Percentiles rank a stretch among this genome's conserved stretches.
Evolutionary conservation across 2,888 invertebrate species (phyloP).

Genomic region (Noctua janthe): DNA sequence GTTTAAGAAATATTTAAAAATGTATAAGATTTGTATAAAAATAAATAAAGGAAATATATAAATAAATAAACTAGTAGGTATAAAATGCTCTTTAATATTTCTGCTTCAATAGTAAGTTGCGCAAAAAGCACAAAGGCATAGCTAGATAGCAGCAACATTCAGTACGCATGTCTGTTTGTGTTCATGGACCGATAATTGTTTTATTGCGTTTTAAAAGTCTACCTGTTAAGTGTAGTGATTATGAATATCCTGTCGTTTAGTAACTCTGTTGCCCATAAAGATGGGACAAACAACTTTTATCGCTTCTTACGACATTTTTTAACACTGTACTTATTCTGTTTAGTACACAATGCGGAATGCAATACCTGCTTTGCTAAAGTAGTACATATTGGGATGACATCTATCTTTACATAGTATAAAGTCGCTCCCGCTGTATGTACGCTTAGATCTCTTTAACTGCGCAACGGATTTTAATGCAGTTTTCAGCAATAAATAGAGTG

Average conservation of each 20-base stretch:
- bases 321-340: not conserved
- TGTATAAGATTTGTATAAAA: too few species aligned
- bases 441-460: too few species aligned
- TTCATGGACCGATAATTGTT: slow-evolving; percentile 36
- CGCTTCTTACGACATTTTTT: slow-evolving; percentile 12
- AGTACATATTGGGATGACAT: not conserved
- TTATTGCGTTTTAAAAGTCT: slow-evolving; percentile 35
- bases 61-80: too few species aligned
- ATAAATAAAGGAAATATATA: too few species aligned
- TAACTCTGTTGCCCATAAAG: slow-evolving; percentile 26
- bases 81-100: too few species aligned
- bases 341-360: not conserved
- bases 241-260: slow-evolving; percentile 41
- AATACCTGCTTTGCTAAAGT: not conserved
- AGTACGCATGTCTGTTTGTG: not conserved
- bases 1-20: too few species aligned
- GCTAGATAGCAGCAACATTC: not conserved
- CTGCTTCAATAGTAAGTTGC: not conserved
- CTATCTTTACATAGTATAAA: not conserved
- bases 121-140: slow-evolving; percentile 5
- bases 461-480: too few species aligned
- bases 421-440: too few species aligned
- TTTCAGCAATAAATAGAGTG: too few species aligned
- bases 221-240: not conserved
- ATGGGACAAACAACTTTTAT: slow-evolving; percentile 15